Evolutionary conservation across 2,113 vertebrate genomes (phyloP).

Genomic region (Scophthalmus maximus): DNA sequence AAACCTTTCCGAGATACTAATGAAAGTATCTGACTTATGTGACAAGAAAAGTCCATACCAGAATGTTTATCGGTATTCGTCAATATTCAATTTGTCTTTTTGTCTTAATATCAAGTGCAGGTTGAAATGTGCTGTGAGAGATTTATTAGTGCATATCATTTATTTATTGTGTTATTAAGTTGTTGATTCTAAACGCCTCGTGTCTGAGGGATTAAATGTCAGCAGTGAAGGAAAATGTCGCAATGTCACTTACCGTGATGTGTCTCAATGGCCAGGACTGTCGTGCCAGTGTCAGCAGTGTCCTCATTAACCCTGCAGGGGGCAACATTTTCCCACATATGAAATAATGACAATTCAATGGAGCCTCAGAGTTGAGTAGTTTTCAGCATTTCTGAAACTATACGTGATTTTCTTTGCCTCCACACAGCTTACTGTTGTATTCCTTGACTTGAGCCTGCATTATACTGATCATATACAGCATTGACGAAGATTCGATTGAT

Average conservation of each 20-base stretch:
- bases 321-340: conserved; percentile 64
- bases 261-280: conserved; percentile 90
- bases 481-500: background rate
- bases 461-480: background rate
- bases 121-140: background rate
- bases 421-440: background rate
- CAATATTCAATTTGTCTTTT: background rate
- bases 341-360: background rate
- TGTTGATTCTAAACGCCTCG: background rate
- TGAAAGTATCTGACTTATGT: background rate
- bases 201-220: background rate
- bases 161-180: background rate
- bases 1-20: background rate
- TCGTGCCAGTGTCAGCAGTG: conserved; percentile 82
- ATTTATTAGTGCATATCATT: background rate
- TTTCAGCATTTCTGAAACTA: background rate
- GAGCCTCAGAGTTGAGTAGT: background rate
- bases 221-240: background rate
- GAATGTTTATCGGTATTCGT: background rate
- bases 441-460: background rate
- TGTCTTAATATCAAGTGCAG: background rate
- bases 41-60: background rate
- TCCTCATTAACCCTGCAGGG: conserved; percentile 88
- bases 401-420: background rate
- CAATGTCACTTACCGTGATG: conserved; percentile 75